Base-by-base conservation (phyloP, 2,797 vertebrate genomes). In the Parauchenoglanis ngamensis region DNA sequence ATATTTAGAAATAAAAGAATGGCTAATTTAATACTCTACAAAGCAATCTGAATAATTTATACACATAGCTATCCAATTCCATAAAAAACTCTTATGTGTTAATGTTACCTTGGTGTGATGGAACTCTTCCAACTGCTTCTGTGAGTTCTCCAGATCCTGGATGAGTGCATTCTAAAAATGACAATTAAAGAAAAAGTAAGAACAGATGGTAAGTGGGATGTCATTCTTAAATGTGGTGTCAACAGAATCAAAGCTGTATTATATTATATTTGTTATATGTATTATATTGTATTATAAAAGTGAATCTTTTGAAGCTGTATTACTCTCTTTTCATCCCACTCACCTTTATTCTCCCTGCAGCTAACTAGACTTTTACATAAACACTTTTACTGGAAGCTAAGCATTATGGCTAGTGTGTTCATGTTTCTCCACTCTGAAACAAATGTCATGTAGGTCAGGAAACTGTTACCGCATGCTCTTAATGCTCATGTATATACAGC, bases 61-160 rank as follows among this genome's bases (percentile, higher is more conserved):
- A 49, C 52, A 52, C 15, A 61, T 4, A 2, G 8, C 21, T 49
- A 13, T 72, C 40, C 23, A 31, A 44, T 84, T 87, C 2, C 5
- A 49, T 49, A 12, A 75, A 52, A 44, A 6, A 31, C 7, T 17
- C 10, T 15, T 76, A 44, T 40, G 40, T 5, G 35, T 17, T 56
- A 76, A 46, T 25, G 40, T 25, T 90, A 98, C 98, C 97, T 98
- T 97, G 91, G 95, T 97, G 81, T 97, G 97, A 84, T 97, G 97
- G 91, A 97, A 97, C 88, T 98, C 97, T 92, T 98, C 97, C 59
- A 98, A 96, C 92, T 98, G 97, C 94, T 97, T 97, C 95, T 98
- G 97, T 90, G 96, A 97, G 92, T 96, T 97, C 94, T 98, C 97
- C 85, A 98, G 95, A 92, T 98, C 97, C 94, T 97, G 97, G 91